These are phyloP conservation scores for Aldrovandia affinis DNA, from an alignment of 2,797 vertebrate genomes.

Conservation along the genomic window DNA sequence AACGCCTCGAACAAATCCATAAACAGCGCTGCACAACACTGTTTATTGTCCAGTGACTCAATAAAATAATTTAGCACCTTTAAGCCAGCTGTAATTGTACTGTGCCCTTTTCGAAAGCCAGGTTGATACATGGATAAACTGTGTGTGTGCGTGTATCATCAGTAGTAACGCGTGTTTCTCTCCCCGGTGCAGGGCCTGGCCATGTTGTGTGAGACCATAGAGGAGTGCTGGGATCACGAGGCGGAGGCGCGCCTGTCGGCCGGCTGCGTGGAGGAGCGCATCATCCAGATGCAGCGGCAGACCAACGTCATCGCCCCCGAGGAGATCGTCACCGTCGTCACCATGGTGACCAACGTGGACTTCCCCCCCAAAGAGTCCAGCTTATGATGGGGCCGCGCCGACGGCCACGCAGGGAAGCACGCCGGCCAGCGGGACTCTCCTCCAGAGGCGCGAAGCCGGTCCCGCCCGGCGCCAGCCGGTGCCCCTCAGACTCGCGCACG, in stretches of 20 bases:
- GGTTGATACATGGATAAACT: no score
- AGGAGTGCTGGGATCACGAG: constrained; percentile 95
- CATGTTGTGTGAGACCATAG: constrained; percentile 89
- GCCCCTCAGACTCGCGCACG: background rate
- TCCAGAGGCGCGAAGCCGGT: constrained; percentile 64
- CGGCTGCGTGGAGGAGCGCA: constrained; percentile 88
- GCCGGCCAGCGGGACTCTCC: constrained; percentile 66
- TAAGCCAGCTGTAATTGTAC: no score
- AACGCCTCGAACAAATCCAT: no score
- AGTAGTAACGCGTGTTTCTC: background rate
- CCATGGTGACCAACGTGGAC: constrained; percentile 96
- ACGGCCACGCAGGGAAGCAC: background rate
- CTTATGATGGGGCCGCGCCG: constrained; percentile 81
- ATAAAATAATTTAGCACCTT: no score
- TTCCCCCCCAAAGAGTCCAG: constrained; percentile 94
- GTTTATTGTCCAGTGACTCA: no score
- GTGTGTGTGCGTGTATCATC: background rate
- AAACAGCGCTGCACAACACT: no score
- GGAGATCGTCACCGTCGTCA: constrained; percentile 92
- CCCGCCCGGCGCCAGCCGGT: background rate
- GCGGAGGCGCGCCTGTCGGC: constrained; percentile 88
- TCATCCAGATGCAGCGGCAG: constrained; percentile 89
- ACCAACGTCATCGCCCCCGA: constrained; percentile 82
- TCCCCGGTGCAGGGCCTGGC: constrained; percentile 78
- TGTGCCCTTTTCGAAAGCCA: no score